A percentile compares a stretch with the other conserved stretches of the same genome.
Conservation (phyloP, 2,113 vertebrate genomes). For the Aphyosemion australe region DNA sequence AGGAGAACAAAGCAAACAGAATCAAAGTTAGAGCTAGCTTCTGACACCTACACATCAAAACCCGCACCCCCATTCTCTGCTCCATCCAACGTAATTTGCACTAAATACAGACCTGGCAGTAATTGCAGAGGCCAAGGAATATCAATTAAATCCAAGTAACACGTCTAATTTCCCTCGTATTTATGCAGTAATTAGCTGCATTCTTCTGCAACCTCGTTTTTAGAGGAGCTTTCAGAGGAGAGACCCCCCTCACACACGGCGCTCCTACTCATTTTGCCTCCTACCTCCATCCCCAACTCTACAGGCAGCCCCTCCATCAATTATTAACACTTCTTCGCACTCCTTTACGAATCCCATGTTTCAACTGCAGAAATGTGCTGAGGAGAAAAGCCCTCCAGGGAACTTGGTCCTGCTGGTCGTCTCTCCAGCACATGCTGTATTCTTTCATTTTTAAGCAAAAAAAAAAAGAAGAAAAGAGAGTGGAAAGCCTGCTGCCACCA, state of each 20-base stretch:
- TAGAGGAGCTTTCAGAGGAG: conserved; percentile 55
- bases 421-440: conserved; percentile 5
- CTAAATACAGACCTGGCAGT: conserved; percentile 37
- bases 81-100: conserved; percentile 31
- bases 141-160: conserved; percentile 71
- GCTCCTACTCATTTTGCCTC: conserved; percentile 8
- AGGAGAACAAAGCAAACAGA: conserved; percentile 40
- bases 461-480: background rate
- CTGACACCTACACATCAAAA: conserved; percentile 56
- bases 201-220: conserved; percentile 61
- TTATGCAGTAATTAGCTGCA: conserved; percentile 67
- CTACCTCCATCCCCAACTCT: conserved; percentile 5
- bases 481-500: conserved; percentile 16
- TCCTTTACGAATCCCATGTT: conserved; percentile 65
- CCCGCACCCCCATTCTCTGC: conserved; percentile 1
- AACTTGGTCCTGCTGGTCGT: conserved; percentile 25
- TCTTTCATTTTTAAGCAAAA: conserved; percentile 1
- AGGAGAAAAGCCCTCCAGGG: conserved; percentile 51
- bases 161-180: conserved; percentile 70
- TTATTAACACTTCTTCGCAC: conserved; percentile 76
- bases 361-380: conserved; percentile 55
- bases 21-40: conserved; percentile 40
- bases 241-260: conserved; percentile 3
- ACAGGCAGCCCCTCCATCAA: conserved; percentile 67
- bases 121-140: conserved; percentile 59